Base-by-base conservation (phyloP, 1,140 invertebrate species). In the Orius insidiosus region DNA sequence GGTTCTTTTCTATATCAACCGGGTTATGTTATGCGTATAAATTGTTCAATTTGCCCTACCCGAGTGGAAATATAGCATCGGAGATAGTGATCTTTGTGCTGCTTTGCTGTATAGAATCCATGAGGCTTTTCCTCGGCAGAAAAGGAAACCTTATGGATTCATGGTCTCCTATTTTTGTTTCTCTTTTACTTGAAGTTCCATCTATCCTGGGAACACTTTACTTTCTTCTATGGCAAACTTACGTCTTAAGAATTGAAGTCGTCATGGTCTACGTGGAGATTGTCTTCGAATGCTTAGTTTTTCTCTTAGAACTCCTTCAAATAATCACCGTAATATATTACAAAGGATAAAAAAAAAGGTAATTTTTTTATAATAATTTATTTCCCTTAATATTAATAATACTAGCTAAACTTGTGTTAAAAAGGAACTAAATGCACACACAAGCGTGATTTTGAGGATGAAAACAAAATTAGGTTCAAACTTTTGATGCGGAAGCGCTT, bases 111-210 rank as follows among this genome's bases (percentile, higher is more conserved):
- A 71, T 85, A 7, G 86, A 93, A 67, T 68, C 75, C 16, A 65
- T 86, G 32, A 68, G 88, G 50, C 76, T 83, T 50, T 75, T 80
- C 63, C 58, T 85, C 55, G 85, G 84, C 8, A 70, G 79, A 55
- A 80, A 78, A 63, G 85, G 87, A 51, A 89, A 90, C 60, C 63
- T 92, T 53, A 85, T 83, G 11, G 85, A 87, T 60, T 72, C 75
- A 38, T 38, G 50, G 41, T 19, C 60, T 46, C 75, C 82, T 38
- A 77, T 92, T 41, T 66, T 86, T 38, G 62, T 85, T 37, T 87
- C 82, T 39, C 71, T 90, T 46, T 55, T 84, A 16, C 66, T 92
- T 14, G 86, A 80, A 38, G 68, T 85, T 47, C 85, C 87, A 6
- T 82, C 82, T 52, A 69, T 77, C 15, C 59, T 85, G 38, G 85